Base-by-base conservation (phyloP, 2,113 vertebrate genomes). In the Cyprinus carpio region DNA sequence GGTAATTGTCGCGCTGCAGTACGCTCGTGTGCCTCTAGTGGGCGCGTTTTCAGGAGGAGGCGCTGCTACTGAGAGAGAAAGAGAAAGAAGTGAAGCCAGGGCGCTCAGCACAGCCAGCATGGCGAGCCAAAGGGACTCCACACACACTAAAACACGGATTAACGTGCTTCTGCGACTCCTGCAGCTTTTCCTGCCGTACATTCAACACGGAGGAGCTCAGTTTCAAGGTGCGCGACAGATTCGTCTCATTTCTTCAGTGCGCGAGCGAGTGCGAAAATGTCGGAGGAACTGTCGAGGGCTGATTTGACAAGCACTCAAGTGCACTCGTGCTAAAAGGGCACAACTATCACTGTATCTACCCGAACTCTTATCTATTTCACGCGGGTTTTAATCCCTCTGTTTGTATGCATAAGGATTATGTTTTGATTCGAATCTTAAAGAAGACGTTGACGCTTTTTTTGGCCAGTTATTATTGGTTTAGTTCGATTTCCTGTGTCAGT, bases 91-190 rank as follows among this genome's bases (percentile, higher is more conserved):
- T 69, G 20, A 71, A 78, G 40, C 62, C 23, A 25, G 65, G 7
- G 83, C 37, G 84, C 84, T 69, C 25, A 77, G 7, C 75, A 69
- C 75, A 67, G 91, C 91, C 94, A 96, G 96, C 95, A 98, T 97
- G 97, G 96, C 97, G 96, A 96, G 95, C 94, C 95, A 92, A 92
- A 94, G 94, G 90, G 94, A 94, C 93, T 94, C 95, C 93, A 94
- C 96, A 92, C 96, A 96, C 92, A 94, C 94, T 80, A 96, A 96
- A 91, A 95, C 96, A 83, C 96, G 96, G 93, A 94, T 96, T 92
- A 96, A 97, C 89, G 93, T 97, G 84, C 90, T 97, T 86, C 85
- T 98, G 62, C 96, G 97, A 91, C 91, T 98, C 87, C 85, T 95
- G 88, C 96, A 97, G 74, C 91, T 98, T 83, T 91, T 97, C 75